Conservation (phyloP, 2,113 vertebrate genomes). For the Colistium nudipinnis region DNA sequence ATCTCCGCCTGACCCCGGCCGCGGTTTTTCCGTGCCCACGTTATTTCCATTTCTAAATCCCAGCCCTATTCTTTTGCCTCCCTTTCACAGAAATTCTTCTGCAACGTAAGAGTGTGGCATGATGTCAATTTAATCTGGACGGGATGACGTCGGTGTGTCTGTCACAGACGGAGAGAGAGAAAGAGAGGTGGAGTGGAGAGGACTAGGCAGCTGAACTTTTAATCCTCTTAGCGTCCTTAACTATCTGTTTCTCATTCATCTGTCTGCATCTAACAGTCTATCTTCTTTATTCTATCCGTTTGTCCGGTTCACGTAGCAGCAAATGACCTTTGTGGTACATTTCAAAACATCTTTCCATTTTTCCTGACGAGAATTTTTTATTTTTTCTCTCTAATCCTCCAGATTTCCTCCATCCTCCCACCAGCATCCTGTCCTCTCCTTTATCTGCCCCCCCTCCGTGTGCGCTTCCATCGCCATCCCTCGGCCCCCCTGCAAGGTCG, state of each 20-base stretch:
- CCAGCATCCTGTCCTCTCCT: constrained; percentile 25
- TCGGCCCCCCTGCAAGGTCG: constrained; percentile 78
- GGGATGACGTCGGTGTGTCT: constrained; percentile 59
- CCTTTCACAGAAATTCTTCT: constrained; percentile 71
- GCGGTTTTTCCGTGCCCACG: background rate
- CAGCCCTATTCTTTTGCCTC: constrained; percentile 58
- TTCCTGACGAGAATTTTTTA: background rate
- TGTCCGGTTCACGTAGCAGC: constrained; percentile 11
- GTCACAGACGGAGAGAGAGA: constrained; percentile 32
- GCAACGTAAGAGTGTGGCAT: constrained; percentile 54
- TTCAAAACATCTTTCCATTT: constrained; percentile 13
- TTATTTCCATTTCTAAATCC: constrained; percentile 29
- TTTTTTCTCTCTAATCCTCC: background rate
- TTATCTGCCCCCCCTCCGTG: constrained; percentile 38
- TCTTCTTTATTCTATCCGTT: constrained; percentile 26
- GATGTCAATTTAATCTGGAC: constrained; percentile 76
- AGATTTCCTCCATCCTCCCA: constrained; percentile 5
- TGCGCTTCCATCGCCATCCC: constrained; percentile 56
- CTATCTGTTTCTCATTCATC: constrained; percentile 59
- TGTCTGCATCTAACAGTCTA: constrained; percentile 29
- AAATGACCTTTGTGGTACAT: constrained; percentile 18
- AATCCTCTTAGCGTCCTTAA: constrained; percentile 73
- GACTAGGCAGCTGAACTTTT: constrained; percentile 67
- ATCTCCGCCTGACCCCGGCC: background rate
- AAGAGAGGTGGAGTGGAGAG: constrained; percentile 42